Conservation (phyloP, 2,797 vertebrate genomes). For the Steatocranus sp. region DNA sequence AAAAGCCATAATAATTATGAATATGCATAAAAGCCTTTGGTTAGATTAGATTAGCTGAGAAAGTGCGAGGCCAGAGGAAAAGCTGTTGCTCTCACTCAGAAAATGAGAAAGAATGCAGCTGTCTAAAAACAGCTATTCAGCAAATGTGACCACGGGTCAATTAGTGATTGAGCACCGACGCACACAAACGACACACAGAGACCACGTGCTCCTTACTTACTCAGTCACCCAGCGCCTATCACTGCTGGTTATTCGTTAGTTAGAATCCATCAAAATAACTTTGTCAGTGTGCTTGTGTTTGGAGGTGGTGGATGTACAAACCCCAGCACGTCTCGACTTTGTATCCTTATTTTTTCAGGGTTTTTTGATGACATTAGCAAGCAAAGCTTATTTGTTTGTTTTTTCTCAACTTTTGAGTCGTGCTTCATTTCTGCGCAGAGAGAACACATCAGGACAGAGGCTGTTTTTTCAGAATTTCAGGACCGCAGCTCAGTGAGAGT, state of each 20-base stretch:
- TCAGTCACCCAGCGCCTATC: background rate
- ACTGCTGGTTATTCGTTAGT: background rate
- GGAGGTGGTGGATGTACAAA: background rate
- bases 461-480: background rate
- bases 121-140: background rate
- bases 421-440: background rate
- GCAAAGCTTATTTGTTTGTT: background rate
- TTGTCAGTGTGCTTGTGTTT: background rate
- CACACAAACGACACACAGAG: background rate
- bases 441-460: background rate
- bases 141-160: background rate
- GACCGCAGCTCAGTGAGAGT: background rate
- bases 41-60: background rate
- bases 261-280: background rate
- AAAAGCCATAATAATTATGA: background rate
- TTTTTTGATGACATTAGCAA: background rate
- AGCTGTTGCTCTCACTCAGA: background rate
- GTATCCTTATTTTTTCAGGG: background rate
- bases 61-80: background rate
- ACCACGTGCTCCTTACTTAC: background rate
- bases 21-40: background rate
- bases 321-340: background rate
- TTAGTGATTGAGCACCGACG: background rate
- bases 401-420: background rate
- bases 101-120: background rate